Base-by-base conservation (phyloP, 2,797 vertebrate species). In the Poeciliopsis turneri region DNA sequence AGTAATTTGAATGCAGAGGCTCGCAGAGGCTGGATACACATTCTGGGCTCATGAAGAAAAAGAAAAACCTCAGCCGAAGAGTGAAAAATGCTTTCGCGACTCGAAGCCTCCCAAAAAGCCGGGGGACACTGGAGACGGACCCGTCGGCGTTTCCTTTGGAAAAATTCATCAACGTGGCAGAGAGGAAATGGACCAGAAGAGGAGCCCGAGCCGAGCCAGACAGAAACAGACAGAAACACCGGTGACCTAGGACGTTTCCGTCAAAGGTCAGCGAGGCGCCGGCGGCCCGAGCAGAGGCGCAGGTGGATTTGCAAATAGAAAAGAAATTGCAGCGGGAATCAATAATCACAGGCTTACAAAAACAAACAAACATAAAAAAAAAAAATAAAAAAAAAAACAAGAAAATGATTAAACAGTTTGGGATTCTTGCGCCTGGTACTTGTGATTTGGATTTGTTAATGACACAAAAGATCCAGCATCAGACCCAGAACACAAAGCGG, bases 301-400 rank as follows among this genome's bases (percentile, higher is more conserved):
- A 94, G 93, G 89, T 93, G 92, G 91, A 91, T 83, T 92, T 91
- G 89, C 87, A 93, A 94, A 93, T 93, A 90, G 91, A 93, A 93
- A 93, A 90, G 91, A 92, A 93, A 93, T 93, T 92, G 89, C 87
- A 25, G 77, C 59, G 61, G 82, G 49, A 83, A 84, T 76, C 78
- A 84, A 88, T 87, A 80, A 85, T 85, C 88, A 85, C 82, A 82
- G 77, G 39, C 84, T 82, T 85, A 84, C 78, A 87, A 72, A 84
- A 36, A 47, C 45, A 45, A 45, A 45, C 39, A 47, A 16, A 5
- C 10, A 33, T 2, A 33, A 2, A 3, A 33, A 33, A 12, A 45
- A 13, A 45, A 13, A 12, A 46, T 18, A 20, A 49, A 49, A 49
- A 33, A 49, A 49, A 49, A 20, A 0, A 2, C 47, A 51, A 25